Conservation (phyloP, 2,113 vertebrate species). For the Sminthopsis crassicaudata region DNA sequence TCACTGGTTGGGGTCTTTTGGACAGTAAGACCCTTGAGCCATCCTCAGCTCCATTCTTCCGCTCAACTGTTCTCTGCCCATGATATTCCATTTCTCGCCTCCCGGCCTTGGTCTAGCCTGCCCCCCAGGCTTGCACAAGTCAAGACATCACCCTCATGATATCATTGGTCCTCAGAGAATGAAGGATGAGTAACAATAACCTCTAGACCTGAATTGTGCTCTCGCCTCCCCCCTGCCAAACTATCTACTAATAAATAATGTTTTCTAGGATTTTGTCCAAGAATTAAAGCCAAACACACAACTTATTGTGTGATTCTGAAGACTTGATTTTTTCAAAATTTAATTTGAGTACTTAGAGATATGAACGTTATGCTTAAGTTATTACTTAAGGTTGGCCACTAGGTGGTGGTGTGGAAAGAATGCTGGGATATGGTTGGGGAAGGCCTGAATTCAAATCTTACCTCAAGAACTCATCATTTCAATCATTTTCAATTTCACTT, state of each 20-base stretch:
- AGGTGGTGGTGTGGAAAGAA: neutral
- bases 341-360: neutral
- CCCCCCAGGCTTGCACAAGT: neutral
- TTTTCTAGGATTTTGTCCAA: neutral
- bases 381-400: neutral
- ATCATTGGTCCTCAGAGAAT: neutral
- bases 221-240: neutral
- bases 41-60: neutral
- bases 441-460: neutral
- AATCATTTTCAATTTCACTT: neutral
- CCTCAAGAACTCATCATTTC: neutral
- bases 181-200: neutral
- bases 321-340: neutral
- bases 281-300: neutral
- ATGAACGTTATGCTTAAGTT: neutral
- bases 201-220: neutral
- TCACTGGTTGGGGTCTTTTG: neutral
- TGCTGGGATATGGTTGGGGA: neutral
- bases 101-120: neutral
- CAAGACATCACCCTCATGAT: neutral
- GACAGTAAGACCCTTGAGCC: neutral
- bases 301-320: neutral
- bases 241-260: neutral
- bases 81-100: neutral
- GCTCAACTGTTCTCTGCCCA: neutral